Conservation (phyloP, 92 coral and sea anemone genomes). For the Galaxea fascicularis region DNA sequence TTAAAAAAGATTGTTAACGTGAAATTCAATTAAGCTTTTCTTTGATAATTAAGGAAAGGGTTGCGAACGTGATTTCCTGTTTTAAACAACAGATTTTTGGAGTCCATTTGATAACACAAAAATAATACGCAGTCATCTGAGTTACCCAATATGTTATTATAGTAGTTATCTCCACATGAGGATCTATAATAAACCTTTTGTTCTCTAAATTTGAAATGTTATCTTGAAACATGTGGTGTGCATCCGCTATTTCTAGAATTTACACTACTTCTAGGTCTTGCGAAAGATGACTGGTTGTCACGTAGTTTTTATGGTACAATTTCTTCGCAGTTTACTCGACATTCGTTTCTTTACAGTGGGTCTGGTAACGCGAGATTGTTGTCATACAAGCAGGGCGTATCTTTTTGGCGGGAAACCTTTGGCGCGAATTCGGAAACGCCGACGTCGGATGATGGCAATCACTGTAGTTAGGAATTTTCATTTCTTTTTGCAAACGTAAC, state of each 20-base stretch:
- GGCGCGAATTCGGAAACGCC: slow-evolving; percentile 7
- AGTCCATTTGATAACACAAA: slow-evolving; percentile 12
- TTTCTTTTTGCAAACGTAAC: neutral
- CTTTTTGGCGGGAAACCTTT: slow-evolving; percentile 38
- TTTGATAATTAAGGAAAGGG: neutral
- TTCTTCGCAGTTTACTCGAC: neutral
- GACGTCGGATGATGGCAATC: neutral
- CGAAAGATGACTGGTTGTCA: neutral
- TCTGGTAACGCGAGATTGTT: neutral
- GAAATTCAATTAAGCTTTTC: neutral
- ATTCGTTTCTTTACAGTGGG: neutral
- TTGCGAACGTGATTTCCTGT: slow-evolving; percentile 46
- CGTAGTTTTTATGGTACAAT: neutral
- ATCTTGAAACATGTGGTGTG: neutral
- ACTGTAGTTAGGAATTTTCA: neutral
- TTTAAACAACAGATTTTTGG: neutral
- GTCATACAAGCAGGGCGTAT: neutral
- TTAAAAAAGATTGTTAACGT: neutral
- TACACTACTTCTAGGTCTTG: neutral
- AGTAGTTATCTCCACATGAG: slow-evolving; percentile 10
- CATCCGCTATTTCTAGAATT: neutral
- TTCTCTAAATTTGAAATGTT: neutral
- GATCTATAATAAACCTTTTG: slow-evolving; percentile 2
- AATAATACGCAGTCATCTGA: neutral
- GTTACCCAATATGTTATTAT: slow-evolving; percentile 39